A percentile compares a stretch with the other conserved stretches of the same genome.
Conservation (phyloP, 2,113 vertebrate genomes). For the Blennius ocellaris region DNA sequence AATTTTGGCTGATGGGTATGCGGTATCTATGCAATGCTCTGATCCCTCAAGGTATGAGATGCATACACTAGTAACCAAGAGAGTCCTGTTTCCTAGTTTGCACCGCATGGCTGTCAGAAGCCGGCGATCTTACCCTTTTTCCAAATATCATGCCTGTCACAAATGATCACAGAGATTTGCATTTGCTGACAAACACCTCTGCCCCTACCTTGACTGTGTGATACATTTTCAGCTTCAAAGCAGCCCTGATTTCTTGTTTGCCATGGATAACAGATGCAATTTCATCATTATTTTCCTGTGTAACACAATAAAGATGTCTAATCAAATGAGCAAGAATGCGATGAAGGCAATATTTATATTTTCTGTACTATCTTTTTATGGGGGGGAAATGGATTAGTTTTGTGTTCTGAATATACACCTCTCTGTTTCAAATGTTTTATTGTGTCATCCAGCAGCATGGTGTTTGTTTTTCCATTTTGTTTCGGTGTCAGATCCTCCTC, state of each 20-base stretch:
- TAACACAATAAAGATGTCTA: conserved; percentile 10
- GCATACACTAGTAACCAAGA: conserved; percentile 35
- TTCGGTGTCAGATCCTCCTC: background rate
- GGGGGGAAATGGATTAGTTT: too few relatives aligned
- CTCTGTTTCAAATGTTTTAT: background rate
- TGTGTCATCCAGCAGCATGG: background rate
- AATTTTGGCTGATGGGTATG: conserved; percentile 48
- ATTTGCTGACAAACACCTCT: conserved; percentile 56
- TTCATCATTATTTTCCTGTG: conserved; percentile 38
- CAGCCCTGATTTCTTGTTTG: conserved; percentile 7
- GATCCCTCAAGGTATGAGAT: conserved; percentile 46
- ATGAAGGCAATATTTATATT: conserved; percentile 2
- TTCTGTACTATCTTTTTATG: background rate
- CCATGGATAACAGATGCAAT: conserved; percentile 22
- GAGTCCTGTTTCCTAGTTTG: conserved; percentile 48
- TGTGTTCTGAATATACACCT: background rate
- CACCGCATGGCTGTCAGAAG: conserved; percentile 59
- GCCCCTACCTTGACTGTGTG: conserved; percentile 36
- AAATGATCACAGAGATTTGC: conserved; percentile 60
- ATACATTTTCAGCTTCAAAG: conserved; percentile 41
- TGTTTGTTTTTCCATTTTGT: background rate
- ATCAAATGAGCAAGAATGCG: background rate
- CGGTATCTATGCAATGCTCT: conserved; percentile 50
- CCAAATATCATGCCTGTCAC: conserved; percentile 69
- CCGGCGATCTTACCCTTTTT: conserved; percentile 61